A percentile compares a stretch with the other conserved stretches of the same genome.
Conservation (phyloP, 2,797 vertebrate genomes). For the Ciconia nigra region DNA sequence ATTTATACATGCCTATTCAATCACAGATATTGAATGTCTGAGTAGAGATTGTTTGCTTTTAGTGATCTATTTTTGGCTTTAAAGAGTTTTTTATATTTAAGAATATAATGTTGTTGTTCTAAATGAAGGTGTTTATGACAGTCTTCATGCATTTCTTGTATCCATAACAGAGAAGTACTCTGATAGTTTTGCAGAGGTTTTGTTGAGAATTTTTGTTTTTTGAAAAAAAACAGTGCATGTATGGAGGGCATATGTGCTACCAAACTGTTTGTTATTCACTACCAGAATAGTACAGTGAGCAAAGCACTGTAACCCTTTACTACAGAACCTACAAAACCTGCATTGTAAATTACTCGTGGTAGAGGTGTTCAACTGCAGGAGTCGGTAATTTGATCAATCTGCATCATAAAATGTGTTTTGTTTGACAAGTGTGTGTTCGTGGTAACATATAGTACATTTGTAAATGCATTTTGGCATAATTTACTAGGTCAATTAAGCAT, state of each 20-base stretch:
- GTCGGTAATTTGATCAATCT: constrained; percentile 34
- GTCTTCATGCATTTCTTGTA: not conserved
- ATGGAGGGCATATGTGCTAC: not conserved
- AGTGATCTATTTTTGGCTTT: not conserved
- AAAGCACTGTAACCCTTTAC: not conserved
- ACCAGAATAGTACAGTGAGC: not conserved
- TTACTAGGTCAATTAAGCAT: constrained; percentile 52
- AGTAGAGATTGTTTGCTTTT: not conserved
- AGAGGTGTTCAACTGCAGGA: not conserved
- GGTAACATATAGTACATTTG: not conserved
- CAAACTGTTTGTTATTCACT: not conserved
- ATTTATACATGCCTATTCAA: not conserved
- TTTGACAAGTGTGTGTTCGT: not conserved
- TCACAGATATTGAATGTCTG: constrained; percentile 24
- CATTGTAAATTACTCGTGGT: not conserved
- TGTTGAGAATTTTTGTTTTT: not conserved
- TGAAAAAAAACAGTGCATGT: not conserved
- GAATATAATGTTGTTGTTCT: not conserved
- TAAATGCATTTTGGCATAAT: constrained; percentile 28
- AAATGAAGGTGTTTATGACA: not conserved
- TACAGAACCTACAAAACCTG: not conserved
- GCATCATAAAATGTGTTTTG: constrained; percentile 12
- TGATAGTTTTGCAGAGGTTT: not conserved
- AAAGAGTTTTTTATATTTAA: not conserved
- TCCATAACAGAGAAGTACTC: not conserved